Base-by-base conservation (phyloP, 1,140 invertebrate species). In the Cydia pomonella region DNA sequence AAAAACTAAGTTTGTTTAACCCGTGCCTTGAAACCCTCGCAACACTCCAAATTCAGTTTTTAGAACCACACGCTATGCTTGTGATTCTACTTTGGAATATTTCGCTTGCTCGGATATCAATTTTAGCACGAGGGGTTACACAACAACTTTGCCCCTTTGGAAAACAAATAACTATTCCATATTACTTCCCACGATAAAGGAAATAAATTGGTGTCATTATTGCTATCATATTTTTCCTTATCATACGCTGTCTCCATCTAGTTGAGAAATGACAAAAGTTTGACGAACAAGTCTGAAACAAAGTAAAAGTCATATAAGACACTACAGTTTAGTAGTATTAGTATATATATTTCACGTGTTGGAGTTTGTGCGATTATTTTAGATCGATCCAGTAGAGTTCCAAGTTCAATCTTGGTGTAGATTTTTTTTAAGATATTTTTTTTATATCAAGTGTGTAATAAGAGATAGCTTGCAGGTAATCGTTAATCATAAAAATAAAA, bases 161-260 rank as follows among this genome's bases (percentile, higher is more conserved):
- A 44, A 44, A 44, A 44, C n/a, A 18, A 53, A 23, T 23, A 59
- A 59, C 6, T 23, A 59, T 59, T 59, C 21, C 53, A 18, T 59
- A 59, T 59, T 59, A 59, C 9, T 23, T 59, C 53, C 53, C 18
- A 23, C 0, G n/a, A 59, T 18, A 23, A 59, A 9, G 50, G 53
- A n/a, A 59, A 59, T 59, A 59, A 59, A 59, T 59, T 59, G 21
- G 53, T 59, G 1, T 10, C 53, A 59, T 59, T 59, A 59, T 59
- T 59, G 53, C 53, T 12, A 59, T 59, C 53, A 59, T 59, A 59
- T 59, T 23, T 59, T 59, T 59, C 21, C 53, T 59, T 59, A 59
- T 59, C 53, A 59, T 59, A 23, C 21, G n/a, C 9, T 59, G 18
- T 59, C 18, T 59, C 53, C 53, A 23, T 59, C 53, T 23, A n/a